These are phyloP conservation scores for Centropus bengalensis DNA, from an alignment of 2,113 vertebrate genomes.

Conservation along the genomic window DNA sequence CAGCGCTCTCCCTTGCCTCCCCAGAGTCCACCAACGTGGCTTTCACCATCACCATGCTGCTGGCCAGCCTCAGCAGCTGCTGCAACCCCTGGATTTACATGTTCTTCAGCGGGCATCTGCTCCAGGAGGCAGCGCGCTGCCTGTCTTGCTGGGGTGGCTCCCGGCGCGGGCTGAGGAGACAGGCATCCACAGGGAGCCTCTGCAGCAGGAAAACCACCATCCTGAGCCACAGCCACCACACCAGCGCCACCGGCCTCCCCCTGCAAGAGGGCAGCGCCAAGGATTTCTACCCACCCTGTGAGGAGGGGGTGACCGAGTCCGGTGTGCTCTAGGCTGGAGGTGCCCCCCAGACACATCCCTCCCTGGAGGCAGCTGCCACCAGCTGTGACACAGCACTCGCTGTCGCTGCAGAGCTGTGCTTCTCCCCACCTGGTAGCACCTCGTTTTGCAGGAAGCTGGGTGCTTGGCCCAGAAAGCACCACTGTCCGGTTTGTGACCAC, in stretches of 20 bases:
- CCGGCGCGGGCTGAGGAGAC: neutral
- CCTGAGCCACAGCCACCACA: constrained; percentile 60
- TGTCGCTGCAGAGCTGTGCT: neutral
- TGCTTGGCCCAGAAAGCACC: neutral
- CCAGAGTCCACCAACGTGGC: constrained; percentile 77
- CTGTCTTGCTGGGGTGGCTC: constrained; percentile 19
- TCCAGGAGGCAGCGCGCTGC: neutral
- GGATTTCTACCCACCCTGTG: neutral
- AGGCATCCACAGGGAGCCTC: constrained; percentile 70
- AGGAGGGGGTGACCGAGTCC: constrained; percentile 44
- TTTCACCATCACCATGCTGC: constrained; percentile 83
- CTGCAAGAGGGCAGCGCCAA: neutral
- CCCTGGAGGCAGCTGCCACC: neutral
- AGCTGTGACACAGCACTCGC: fast-evolving
- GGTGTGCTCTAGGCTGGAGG: constrained; percentile 15
- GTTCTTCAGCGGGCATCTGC: constrained; percentile 79
- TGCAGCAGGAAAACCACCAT: constrained; percentile 73
- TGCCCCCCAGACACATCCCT: neutral
- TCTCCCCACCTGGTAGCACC: neutral
- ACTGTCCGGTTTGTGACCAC: fast-evolving
- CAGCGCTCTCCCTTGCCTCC: neutral
- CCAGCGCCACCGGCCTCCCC: neutral
- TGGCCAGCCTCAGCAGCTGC: constrained; percentile 85
- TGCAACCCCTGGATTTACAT: constrained; percentile 86
- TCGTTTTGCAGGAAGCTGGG: fast-evolving